These are phyloP conservation scores for Cheilosia scutellata DNA, from an alignment of 2,888 invertebrate genomes.

Conservation along the genomic window DNA sequence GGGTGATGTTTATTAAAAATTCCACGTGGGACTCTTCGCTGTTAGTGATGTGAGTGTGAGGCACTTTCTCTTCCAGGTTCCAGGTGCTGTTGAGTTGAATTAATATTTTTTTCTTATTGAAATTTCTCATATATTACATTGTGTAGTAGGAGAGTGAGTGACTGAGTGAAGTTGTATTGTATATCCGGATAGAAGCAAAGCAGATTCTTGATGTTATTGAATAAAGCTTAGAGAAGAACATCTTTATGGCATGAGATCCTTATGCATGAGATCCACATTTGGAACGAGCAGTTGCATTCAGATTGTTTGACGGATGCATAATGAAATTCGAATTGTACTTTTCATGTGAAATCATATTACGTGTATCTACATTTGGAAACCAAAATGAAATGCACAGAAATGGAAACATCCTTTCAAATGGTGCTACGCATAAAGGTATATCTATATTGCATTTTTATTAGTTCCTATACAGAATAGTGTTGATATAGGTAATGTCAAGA, in stretches of 20 bases:
- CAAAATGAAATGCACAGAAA: neutral
- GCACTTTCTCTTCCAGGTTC: conserved; percentile 39
- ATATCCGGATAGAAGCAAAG: neutral
- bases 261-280: conserved; percentile 9
- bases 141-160: neutral
- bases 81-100: conserved; percentile 49
- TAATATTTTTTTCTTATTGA: conserved; percentile 59
- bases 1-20: conserved; percentile 54
- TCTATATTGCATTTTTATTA: too few species aligned
- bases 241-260: conserved; percentile 11
- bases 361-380: neutral
- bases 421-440: too few species aligned
- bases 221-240: conserved; percentile 28
- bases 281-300: neutral
- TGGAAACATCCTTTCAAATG: too few species aligned
- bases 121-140: conserved; percentile 48
- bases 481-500: too few species aligned
- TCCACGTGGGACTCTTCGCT: conserved; percentile 29
- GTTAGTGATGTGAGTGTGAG: conserved; percentile 10
- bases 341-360: neutral
- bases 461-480: too few species aligned
- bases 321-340: neutral
- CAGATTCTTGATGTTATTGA: conserved; percentile 41
- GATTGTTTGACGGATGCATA: conserved; percentile 28
- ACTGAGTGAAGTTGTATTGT: conserved; percentile 38